Base-by-base conservation (phyloP, 1,140 invertebrate genomes). In the Vanessa atalanta region DNA sequence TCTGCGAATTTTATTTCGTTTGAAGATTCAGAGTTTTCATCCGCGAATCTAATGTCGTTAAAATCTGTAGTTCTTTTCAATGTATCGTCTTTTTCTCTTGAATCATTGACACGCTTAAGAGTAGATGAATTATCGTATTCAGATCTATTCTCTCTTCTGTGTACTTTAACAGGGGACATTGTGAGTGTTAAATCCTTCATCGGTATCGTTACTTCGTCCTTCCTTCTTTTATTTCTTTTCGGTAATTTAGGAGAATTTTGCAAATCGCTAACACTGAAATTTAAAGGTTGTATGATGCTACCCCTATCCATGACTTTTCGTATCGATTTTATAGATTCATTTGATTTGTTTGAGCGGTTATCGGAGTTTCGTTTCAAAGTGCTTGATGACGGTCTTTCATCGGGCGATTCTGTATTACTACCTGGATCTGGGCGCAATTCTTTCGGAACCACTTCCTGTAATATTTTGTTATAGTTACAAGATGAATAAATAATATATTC, bases 321-420 rank as follows among this genome's bases (percentile, higher is more conserved):
- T 50, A 86, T 85, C 4, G 90, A 90, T 74, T 88, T 91, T 8
- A 91, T 87, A 47, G 93, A 93, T 50, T 89, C 89, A 68, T 83
- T 91, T 20, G 86, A 91, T 81, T 72, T 85, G 68, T 82, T 87
- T 43, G 76, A 76, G 26, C 82, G 79, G 71, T 90, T 86, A 67
- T 86, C 77, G 5, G 73, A 47, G 60, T 78, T 83, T 63, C 84
- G 80, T 63, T 88, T 88, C 2, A 89, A 76, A 1, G 82, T 84
- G 61, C 81, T 84, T 1, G 84, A 82, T 11, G 83, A 16, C 8
- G 87, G 85, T 61, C 74, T 65, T 7, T 94, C 93, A 80, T 93
- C 91, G 0, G 93, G 93, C 0, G 93, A 93, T 77, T 94, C 93
- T 0, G 93, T 93, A 77, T 94, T 94, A 76, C 94, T 94, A 13